Base-by-base conservation (phyloP, 2,888 invertebrate species). In the Eupithecia vulgata region DNA sequence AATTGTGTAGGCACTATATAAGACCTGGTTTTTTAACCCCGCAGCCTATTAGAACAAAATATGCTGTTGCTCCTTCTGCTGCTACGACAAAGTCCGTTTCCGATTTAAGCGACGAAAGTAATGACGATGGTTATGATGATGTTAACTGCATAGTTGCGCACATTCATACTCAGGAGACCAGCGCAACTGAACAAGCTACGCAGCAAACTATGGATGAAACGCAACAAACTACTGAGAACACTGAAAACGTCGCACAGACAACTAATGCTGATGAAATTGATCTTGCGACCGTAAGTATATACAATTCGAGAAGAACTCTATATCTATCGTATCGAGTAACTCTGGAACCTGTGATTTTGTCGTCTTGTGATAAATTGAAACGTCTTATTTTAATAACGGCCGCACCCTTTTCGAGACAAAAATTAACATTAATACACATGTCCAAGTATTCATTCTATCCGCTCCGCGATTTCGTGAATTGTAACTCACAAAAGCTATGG, bases 291-390 rank as follows among this genome's bases (percentile, higher is more conserved):
- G 71, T 74, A 71, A 74, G 74, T 74, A 74, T 17, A 8, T 30
- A 1, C 8, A 59, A 61, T 67, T 62, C 52, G 34, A 57, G 42
- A 68, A 71, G 37, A 71, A 34, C 65, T n/a, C n/a, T n/a, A n/a
- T n/a, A n/a, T n/a, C n/a, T n/a, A n/a, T n/a, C n/a, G n/a, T n/a
- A n/a, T n/a, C n/a, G n/a, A n/a, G n/a, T n/a, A n/a, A n/a, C n/a
- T 74, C 74, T 74, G 74, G 74, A 74, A 74, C 59, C n/a, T 71
- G 74, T 71, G 74, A 74, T 71, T 71, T 71, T 74, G 74, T 65
- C 30, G 62, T 61, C 0, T 15, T 37, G 17, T 21, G n/a, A 34
- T 12, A n/a, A 35, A 35, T 45, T 1, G 15, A 45, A 45, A 45
- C 7, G 8, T 45, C 8, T 45, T 15, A 45, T 5, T 15, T 57